A percentile compares a stretch with the other conserved stretches of the same genome.
Evolutionary conservation across 2,113 vertebrate genomes (phyloP).

Genomic region (Paralichthys olivaceus): DNA sequence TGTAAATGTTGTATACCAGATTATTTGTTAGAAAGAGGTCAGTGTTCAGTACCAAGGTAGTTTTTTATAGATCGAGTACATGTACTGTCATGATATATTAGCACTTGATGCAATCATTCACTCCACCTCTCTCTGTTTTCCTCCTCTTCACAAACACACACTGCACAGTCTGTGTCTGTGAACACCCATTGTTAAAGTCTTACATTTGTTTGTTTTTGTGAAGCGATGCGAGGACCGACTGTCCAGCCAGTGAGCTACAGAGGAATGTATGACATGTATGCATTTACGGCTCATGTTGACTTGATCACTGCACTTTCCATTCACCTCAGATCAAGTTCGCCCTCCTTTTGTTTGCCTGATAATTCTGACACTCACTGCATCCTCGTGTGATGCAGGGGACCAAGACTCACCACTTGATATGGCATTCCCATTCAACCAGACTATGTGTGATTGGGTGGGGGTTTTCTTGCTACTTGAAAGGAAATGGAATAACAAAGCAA

Average conservation of each 20-base stretch:
- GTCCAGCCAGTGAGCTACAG: conserved; percentile 59
- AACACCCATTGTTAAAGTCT: conserved; percentile 65
- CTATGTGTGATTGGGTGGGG: conserved; percentile 51
- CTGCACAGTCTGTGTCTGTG: conserved; percentile 65
- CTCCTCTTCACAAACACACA: conserved; percentile 60
- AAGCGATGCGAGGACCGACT: conserved; percentile 45
- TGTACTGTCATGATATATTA: conserved; percentile 79
- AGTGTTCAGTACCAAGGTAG: conserved; percentile 81
- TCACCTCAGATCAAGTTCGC: conserved; percentile 73
- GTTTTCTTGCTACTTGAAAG: conserved; percentile 62
- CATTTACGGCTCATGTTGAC: conserved; percentile 64
- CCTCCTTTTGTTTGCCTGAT: conserved; percentile 38
- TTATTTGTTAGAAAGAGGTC: conserved; percentile 81
- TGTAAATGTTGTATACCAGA: conserved; percentile 83
- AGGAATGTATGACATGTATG: conserved; percentile 74
- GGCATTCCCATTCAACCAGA: conserved; percentile 73
- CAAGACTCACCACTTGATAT: conserved; percentile 65
- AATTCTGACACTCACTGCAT: conserved; percentile 69
- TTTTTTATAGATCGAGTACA: conserved; percentile 81
- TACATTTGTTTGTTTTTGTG: conserved; percentile 52
- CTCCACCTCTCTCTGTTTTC: conserved; percentile 39
- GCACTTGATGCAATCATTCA: conserved; percentile 77
- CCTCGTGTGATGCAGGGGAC: conserved; percentile 68
- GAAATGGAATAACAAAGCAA: conserved; percentile 70
- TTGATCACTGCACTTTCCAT: conserved; percentile 76